A percentile compares a stretch with the other conserved stretches of the same genome.
These are phyloP conservation scores for Chaenocephalus aceratus DNA, from an alignment of 2,113 vertebrate species.

Conservation along the genomic window DNA sequence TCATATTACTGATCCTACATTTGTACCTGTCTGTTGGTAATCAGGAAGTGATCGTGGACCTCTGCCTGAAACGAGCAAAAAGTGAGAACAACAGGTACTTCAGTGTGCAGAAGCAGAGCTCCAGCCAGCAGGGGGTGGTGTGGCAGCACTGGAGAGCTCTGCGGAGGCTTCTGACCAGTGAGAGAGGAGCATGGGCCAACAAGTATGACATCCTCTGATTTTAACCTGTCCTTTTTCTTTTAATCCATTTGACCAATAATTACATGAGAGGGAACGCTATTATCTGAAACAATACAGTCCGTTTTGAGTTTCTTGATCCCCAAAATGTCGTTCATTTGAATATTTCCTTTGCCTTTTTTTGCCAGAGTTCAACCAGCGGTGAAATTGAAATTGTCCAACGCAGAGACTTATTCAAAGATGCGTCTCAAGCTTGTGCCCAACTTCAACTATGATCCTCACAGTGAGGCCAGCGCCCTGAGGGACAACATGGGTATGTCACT, in stretches of 20 bases:
- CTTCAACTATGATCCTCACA: slow-evolving; percentile 89
- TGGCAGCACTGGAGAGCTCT: slow-evolving; percentile 91
- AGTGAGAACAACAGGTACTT: slow-evolving; percentile 87
- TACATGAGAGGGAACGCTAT: background rate
- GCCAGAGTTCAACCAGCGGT: slow-evolving; percentile 83
- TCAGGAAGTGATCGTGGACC: slow-evolving; percentile 91
- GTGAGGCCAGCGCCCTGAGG: slow-evolving; percentile 93
- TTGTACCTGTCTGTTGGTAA: slow-evolving; percentile 21
- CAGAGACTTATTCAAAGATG: slow-evolving; percentile 97
- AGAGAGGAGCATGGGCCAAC: slow-evolving; percentile 92
- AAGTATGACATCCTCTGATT: slow-evolving; percentile 76
- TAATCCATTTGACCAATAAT: background rate
- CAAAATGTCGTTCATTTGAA: background rate
- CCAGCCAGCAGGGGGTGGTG: slow-evolving; percentile 87
- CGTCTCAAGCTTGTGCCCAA: slow-evolving; percentile 97
- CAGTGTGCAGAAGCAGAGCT: slow-evolving; percentile 86
- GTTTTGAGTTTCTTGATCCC: background rate
- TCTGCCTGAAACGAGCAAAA: slow-evolving; percentile 82
- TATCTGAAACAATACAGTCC: background rate
- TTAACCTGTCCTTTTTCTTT: background rate
- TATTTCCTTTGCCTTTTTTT: background rate
- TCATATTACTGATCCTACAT: background rate
- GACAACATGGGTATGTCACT: slow-evolving; percentile 92
- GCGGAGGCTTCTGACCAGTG: slow-evolving; percentile 88
- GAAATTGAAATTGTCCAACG: slow-evolving; percentile 91